Conservation (phyloP, 2,888 invertebrate species). For the Mythimna albipuncta region DNA sequence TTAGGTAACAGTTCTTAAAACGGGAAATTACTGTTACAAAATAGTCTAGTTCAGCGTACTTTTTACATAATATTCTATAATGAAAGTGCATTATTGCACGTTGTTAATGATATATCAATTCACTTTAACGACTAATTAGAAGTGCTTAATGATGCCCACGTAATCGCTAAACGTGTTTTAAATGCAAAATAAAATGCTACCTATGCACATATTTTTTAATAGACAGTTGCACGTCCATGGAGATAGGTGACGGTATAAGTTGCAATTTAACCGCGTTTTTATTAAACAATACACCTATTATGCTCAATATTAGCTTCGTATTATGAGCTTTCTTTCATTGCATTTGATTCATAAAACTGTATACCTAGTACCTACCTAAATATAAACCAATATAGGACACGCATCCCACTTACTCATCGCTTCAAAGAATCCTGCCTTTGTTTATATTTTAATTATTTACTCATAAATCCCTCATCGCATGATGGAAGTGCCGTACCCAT, state of each 20-base stretch:
- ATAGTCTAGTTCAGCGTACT: conserved; percentile 7
- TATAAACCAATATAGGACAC: conserved; percentile 44
- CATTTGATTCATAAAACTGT: conserved; percentile 47
- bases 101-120: conserved; percentile 53
- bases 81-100: conserved; percentile 42
- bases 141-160: conserved; percentile 40
- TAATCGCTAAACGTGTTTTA: conserved; percentile 50
- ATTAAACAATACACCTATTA: background rate
- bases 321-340: conserved; percentile 25
- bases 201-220: background rate
- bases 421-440: conserved; percentile 70
- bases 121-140: conserved; percentile 45
- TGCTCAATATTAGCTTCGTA: background rate
- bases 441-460: conserved; percentile 59
- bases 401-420: conserved; percentile 70
- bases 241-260: background rate
- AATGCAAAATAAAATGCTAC: conserved; percentile 30
- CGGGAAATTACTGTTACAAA: conserved; percentile 7
- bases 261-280: background rate
- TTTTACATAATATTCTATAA: conserved; percentile 4
- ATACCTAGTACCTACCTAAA: conserved; percentile 2
- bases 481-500: conserved; percentile 27
- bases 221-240: background rate
- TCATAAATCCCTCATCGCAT: conserved; percentile 49
- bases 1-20: conserved; percentile 23